Conservation (phyloP, 2,797 vertebrate genomes). For the Distichodus sexfasciatus region DNA sequence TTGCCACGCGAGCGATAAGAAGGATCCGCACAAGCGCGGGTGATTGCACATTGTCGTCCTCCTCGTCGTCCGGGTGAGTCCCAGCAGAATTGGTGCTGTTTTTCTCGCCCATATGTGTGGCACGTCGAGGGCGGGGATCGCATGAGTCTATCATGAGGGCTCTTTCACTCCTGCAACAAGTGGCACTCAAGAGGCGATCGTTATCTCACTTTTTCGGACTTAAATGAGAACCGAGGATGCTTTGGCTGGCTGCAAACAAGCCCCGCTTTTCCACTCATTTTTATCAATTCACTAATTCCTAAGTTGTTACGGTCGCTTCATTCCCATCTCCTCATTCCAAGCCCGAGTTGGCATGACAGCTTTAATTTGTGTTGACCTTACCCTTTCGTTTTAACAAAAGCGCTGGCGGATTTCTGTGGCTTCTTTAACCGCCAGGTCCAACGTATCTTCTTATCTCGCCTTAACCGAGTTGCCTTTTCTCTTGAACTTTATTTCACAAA, state of each 20-base stretch:
- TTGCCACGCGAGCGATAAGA: constrained; percentile 15
- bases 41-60: constrained; percentile 47
- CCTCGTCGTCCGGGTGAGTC: constrained; percentile 1
- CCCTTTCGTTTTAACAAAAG: neutral
- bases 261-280: neutral
- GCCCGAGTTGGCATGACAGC: constrained; percentile 1
- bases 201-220: constrained; percentile 60
- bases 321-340: constrained; percentile 7
- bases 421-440: constrained; percentile 9
- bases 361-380: constrained; percentile 19
- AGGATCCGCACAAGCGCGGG: constrained; percentile 37
- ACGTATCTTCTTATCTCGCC: constrained; percentile 9
- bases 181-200: constrained; percentile 69
- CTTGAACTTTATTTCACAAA: constrained; percentile 42
- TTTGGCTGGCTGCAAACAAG: constrained; percentile 8
- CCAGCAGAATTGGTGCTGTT: neutral
- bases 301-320: neutral
- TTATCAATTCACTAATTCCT: neutral
- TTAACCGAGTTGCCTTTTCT: constrained; percentile 26
- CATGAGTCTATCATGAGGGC: constrained; percentile 72
- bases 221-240: neutral
- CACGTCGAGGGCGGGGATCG: constrained; percentile 49
- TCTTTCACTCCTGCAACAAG: constrained; percentile 70
- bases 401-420: constrained; percentile 17
- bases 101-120: constrained; percentile 34